Evolutionary conservation across 1,140 invertebrate species (phyloP).

Genomic region (Meteorus sp.): DNA sequence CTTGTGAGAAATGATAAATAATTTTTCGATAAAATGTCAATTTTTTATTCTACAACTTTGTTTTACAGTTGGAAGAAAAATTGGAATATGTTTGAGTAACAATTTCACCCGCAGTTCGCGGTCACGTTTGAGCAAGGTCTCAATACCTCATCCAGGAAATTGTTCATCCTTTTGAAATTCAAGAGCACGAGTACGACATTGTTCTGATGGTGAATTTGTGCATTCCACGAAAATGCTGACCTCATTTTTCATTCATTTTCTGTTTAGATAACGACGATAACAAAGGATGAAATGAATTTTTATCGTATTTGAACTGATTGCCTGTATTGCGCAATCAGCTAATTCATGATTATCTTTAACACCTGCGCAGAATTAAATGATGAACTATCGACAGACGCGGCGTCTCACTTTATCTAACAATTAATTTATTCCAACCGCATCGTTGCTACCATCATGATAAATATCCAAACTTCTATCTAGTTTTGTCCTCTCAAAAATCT

Average conservation of each 20-base stretch:
- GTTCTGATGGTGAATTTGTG: no score
- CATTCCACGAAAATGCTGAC: slow-evolving; percentile 12
- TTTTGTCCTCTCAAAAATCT: neutral
- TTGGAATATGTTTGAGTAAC: neutral
- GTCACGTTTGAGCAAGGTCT: no score
- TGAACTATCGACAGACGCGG: slow-evolving; percentile 15
- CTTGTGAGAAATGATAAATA: no score
- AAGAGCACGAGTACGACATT: no score
- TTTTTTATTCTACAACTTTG: no score
- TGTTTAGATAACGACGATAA: no score
- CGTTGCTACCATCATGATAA: neutral
- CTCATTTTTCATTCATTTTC: no score
- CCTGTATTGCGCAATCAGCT: slow-evolving; percentile 11
- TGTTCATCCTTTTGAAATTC: no score
- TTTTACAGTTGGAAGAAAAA: neutral
- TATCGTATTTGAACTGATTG: neutral
- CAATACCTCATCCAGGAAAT: no score
- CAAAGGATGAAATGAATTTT: neutral
- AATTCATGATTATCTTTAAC: slow-evolving; percentile 9
- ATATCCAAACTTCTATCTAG: neutral
- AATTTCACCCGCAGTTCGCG: no score
- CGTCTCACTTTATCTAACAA: slow-evolving; percentile 12
- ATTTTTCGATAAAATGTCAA: no score
- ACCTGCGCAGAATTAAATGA: slow-evolving; percentile 4
- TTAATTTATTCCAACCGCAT: neutral